Evolutionary conservation across 2,797 vertebrate species (phyloP).

Genomic region (Benthosema pterotum): DNA sequence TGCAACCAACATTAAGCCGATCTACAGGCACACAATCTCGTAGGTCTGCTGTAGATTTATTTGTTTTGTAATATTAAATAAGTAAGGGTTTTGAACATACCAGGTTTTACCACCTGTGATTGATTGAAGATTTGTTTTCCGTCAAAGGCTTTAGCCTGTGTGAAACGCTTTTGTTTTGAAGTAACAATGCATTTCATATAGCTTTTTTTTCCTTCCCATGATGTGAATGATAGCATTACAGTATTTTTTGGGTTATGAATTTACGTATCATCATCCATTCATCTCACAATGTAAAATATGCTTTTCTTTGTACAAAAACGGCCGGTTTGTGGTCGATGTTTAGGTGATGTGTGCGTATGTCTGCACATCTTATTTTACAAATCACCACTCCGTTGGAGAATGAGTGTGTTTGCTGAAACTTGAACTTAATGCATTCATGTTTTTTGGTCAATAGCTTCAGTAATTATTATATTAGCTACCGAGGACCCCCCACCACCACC

Average conservation of each 20-base stretch:
- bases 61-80: too few species aligned
- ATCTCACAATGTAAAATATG: slow-evolving; percentile 20
- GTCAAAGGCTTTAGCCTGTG: slow-evolving; percentile 33
- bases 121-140: too few species aligned
- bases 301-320: slow-evolving; percentile 49
- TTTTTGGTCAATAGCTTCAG: slow-evolving; percentile 57
- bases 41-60: too few species aligned
- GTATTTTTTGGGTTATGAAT: slow-evolving; percentile 56
- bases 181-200: slow-evolving; percentile 25
- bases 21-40: too few species aligned
- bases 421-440: slow-evolving; percentile 42
- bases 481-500: slow-evolving; percentile 38
- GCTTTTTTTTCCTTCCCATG: slow-evolving; percentile 22
- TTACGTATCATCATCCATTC: slow-evolving; percentile 30
- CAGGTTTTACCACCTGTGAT: too few species aligned
- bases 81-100: too few species aligned
- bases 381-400: slow-evolving; percentile 21
- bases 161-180: slow-evolving; percentile 46
- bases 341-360: slow-evolving; percentile 6
- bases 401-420: slow-evolving; percentile 31
- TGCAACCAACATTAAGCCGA: too few species aligned
- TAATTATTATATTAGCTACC: slow-evolving; percentile 56
- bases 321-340: slow-evolving; percentile 44
- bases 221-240: slow-evolving; percentile 61
- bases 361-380: too few species aligned